Base-by-base conservation (phyloP, 1,140 invertebrate genomes). In the Belonocnema kinseyi region DNA sequence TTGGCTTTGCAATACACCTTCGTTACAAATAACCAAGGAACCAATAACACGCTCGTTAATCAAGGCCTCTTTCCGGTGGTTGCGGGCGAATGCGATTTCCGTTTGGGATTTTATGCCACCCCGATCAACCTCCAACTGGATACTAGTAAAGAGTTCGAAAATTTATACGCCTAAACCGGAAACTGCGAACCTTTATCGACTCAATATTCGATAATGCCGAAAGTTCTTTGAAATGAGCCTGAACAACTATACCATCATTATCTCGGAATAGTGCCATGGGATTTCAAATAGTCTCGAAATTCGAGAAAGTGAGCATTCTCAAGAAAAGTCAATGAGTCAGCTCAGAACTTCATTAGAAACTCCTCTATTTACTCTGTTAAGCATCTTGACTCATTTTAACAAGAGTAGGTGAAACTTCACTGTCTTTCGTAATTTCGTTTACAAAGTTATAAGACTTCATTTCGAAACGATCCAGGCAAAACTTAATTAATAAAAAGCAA, bases 21-120 rank as follows among this genome's bases (percentile, higher is more conserved):
- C 72, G 83, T 83, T 76, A 77, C 77, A 80, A 77, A 78, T 85
- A 85, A 85, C 77, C 80, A 81, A 66, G 61, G 77, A 80, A 79
- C 77, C 85, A 83, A 84, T 85, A 85, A 86, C 79, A 76, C 56
- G 75, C 77, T 84, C 84, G 82, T 86, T 86, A 85, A 86, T 85
- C 84, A 82, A 83, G 71, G 76, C 70, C 80, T 82, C 72, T 84
- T 86, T 84, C 79, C 79, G 77, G 78, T 61, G 33, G 71, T 76
- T 74, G 61, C 52, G 80, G 78, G 61, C 70, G 54, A 76, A 74
- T 70, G 73, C 51, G 52, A 78, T 77, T 81, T 82, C 77, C 81
- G 74, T 75, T 81, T 50, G 51, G 8, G 58, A 71, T 73, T 72
- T 52, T 26, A 7, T 8, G 11, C 70, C 54, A 53, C 77, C 58